A percentile compares a stretch with the other conserved stretches of the same genome.
Conservation (phyloP, 2,888 invertebrate species). For the Ophion costatus region DNA sequence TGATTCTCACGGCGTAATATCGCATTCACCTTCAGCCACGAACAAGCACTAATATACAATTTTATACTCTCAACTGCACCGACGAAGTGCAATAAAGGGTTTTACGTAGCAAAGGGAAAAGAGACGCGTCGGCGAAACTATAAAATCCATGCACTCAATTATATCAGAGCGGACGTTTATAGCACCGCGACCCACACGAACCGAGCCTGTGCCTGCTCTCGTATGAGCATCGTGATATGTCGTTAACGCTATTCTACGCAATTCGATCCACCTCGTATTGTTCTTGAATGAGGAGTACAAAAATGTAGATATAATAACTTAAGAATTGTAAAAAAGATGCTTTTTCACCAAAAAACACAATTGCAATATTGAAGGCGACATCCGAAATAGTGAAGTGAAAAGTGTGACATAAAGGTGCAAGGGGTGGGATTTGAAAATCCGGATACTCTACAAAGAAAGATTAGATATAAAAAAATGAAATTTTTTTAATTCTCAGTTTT, state of each 20-base stretch:
- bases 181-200: slow-evolving; percentile 64
- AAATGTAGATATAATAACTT: not conserved
- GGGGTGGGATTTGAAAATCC: not conserved
- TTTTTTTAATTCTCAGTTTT: not conserved
- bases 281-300: not conserved
- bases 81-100: slow-evolving; percentile 34
- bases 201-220: not conserved
- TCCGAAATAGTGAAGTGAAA: not conserved
- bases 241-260: slow-evolving; percentile 14
- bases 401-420: too few species aligned
- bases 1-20: slow-evolving; percentile 50
- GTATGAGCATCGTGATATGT: slow-evolving; percentile 36
- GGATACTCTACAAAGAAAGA: not conserved
- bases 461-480: not conserved
- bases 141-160: slow-evolving; percentile 69
- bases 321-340: not conserved
- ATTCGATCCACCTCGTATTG: slow-evolving; percentile 12
- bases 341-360: too few species aligned
- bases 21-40: slow-evolving; percentile 23
- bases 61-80: slow-evolving; percentile 16
- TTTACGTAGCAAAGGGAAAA: slow-evolving; percentile 48
- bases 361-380: not conserved
- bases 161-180: slow-evolving; percentile 66
- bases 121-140: slow-evolving; percentile 45
- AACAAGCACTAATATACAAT: slow-evolving; percentile 33